Evolutionary conservation across 2,113 vertebrate genomes (phyloP).

Genomic region (Amphilophus citrinellus): DNA sequence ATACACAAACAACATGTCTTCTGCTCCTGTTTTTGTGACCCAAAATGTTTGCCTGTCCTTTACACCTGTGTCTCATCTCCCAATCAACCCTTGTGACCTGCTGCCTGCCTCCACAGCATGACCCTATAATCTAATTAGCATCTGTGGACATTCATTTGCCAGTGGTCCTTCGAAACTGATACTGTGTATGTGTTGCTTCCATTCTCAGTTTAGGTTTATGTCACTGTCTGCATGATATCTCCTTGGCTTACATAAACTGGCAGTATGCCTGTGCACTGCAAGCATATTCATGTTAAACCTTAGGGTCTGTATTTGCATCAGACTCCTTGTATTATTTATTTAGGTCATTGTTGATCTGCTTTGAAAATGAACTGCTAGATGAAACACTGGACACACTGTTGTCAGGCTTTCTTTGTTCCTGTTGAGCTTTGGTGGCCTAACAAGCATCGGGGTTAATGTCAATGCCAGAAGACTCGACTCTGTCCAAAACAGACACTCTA

Average conservation of each 20-base stretch:
- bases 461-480: neutral
- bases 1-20: neutral
- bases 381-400: neutral
- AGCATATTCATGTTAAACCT: neutral
- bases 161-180: neutral
- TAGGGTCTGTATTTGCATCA: neutral
- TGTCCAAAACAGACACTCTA: neutral
- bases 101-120: constrained; percentile 13
- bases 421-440: neutral
- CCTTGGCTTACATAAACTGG: neutral
- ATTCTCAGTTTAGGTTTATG: neutral
- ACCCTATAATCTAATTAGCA: constrained; percentile 23
- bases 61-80: constrained; percentile 14
- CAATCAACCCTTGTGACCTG: constrained; percentile 15
- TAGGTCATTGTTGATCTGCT: neutral
- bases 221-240: neutral
- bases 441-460: neutral
- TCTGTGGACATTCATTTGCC: neutral
- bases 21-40: constrained; percentile 22
- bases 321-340: neutral
- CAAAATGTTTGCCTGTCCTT: neutral
- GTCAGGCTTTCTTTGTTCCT: neutral
- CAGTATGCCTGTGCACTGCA: neutral
- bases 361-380: neutral
- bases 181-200: neutral